Evolutionary conservation across 2,888 invertebrate genomes (phyloP).

Genomic region (Apeira syringaria): DNA sequence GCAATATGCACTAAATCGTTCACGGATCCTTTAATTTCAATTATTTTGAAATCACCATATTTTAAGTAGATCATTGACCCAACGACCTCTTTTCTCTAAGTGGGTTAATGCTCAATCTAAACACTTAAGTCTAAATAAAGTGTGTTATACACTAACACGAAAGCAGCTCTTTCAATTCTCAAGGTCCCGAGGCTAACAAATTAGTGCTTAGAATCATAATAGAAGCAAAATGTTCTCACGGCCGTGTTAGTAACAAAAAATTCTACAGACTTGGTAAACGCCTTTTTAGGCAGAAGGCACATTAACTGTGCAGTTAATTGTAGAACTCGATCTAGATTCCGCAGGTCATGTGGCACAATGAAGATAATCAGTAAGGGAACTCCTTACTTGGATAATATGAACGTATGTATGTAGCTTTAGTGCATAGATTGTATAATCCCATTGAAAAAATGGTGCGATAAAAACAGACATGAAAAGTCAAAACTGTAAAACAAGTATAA

Average conservation of each 20-base stretch:
- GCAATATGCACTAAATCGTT: too few relatives aligned
- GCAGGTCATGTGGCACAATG: slow-evolving; percentile 21
- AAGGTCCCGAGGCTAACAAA: slow-evolving; percentile 28
- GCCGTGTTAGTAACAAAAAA: slow-evolving; percentile 30
- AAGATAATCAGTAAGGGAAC: slow-evolving; percentile 14
- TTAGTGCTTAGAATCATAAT: slow-evolving; percentile 30
- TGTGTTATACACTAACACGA: slow-evolving; percentile 3
- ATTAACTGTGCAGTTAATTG: slow-evolving; percentile 40
- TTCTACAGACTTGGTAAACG: slow-evolving; percentile 32
- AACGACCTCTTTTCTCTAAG: background rate
- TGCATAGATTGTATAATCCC: too few relatives aligned
- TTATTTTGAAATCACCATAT: background rate
- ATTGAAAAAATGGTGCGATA: too few relatives aligned
- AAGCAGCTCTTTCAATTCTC: slow-evolving; percentile 20
- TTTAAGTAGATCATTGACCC: too few relatives aligned
- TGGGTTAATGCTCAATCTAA: background rate
- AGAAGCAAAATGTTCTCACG: slow-evolving; percentile 32
- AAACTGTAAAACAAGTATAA: too few relatives aligned
- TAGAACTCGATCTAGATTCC: slow-evolving; percentile 34
- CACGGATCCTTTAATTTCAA: too few relatives aligned
- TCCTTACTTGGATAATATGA: background rate
- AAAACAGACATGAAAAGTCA: too few relatives aligned
- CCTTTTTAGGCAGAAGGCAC: slow-evolving; percentile 58
- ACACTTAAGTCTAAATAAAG: slow-evolving; percentile 1
- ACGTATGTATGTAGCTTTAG: background rate